phyloP scores from a whole-genome alignment of 2,797 vertebrate species.

The Zenarchopterus dispar region DNA sequence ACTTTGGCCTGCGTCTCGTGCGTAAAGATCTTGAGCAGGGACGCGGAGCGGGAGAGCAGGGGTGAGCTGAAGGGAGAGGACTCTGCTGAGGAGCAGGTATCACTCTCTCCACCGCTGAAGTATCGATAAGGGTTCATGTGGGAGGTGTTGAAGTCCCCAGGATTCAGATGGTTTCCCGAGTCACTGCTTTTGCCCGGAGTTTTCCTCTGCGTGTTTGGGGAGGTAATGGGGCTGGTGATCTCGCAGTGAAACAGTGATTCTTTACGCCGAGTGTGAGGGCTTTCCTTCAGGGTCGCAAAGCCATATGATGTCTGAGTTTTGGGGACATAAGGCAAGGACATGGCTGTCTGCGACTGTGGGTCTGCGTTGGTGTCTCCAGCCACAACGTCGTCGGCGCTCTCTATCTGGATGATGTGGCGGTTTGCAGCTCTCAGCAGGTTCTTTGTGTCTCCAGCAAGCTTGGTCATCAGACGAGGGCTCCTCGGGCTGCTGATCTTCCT shows the following conservation, averaged over 20 bases:
- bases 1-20: constrained; percentile 95
- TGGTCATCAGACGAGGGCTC: constrained; percentile 89
- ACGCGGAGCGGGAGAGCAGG: constrained; percentile 92
- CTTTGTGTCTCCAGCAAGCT: constrained; percentile 86
- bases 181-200: constrained; percentile 65
- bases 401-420: constrained; percentile 95
- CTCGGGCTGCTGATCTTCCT: constrained; percentile 87
- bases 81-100: constrained; percentile 96
- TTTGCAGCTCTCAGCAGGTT: constrained; percentile 87
- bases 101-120: constrained; percentile 95
- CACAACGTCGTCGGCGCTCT: constrained; percentile 91
- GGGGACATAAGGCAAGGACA: constrained; percentile 93
- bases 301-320: constrained; percentile 97
- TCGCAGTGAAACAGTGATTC: constrained; percentile 97
- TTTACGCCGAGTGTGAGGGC: constrained; percentile 94
- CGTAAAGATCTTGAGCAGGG: constrained; percentile 93
- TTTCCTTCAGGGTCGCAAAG: constrained; percentile 92
- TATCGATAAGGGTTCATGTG: constrained; percentile 92
- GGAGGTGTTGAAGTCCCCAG: constrained; percentile 83
- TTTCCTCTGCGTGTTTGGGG: constrained; percentile 85
- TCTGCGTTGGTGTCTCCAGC: constrained; percentile 87
- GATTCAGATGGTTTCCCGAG: constrained; percentile 81
- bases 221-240: constrained; percentile 88
- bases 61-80: constrained; percentile 96
- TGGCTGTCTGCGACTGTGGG: constrained; percentile 91